Conservation (phyloP, 2,888 invertebrate species). For the Galerucella pusilla region DNA sequence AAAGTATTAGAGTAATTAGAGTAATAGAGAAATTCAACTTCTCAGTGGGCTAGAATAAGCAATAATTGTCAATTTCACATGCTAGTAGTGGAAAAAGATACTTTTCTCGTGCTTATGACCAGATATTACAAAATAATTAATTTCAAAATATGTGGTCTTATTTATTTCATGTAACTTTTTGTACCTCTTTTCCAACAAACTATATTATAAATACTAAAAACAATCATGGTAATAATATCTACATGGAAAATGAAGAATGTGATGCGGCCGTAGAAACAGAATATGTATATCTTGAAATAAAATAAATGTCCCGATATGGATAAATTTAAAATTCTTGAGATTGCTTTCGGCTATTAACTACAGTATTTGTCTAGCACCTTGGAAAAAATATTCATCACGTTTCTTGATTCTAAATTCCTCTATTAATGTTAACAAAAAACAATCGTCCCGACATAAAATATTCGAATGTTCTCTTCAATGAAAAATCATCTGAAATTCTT, state of each 20-base stretch:
- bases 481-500: background rate
- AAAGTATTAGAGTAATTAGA: too few species aligned
- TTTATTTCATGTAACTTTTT: too few species aligned
- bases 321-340: slow-evolving; percentile 1
- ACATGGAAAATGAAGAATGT: background rate
- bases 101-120: too few species aligned
- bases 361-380: background rate
- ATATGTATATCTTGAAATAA: slow-evolving; percentile 1
- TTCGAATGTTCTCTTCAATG: background rate
- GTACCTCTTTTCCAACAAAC: too few species aligned
- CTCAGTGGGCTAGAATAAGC: too few species aligned
- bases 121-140: too few species aligned
- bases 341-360: background rate
- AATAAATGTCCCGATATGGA: background rate
- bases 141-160: too few species aligned
- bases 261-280: background rate
- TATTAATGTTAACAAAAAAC: background rate
- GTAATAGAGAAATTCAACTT: too few species aligned
- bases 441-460: background rate
- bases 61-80: too few species aligned
- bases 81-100: too few species aligned
- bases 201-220: too few species aligned
- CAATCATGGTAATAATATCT: background rate
- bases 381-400: background rate
- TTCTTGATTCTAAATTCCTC: background rate